Conservation (phyloP, 2,797 vertebrate genomes). For the Anabacerthia variegaticeps region DNA sequence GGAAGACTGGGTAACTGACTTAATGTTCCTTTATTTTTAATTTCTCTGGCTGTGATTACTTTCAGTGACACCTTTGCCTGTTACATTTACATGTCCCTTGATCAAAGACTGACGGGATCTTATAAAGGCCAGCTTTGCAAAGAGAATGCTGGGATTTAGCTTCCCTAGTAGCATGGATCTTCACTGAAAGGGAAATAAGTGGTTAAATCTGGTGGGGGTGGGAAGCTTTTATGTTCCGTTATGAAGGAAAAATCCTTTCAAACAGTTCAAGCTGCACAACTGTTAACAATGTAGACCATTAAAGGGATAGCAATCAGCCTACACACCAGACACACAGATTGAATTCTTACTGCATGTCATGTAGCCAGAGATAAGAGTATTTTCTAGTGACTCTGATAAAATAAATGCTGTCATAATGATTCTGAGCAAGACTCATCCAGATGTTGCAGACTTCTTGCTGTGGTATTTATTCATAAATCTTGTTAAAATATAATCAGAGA, state of each 20-base stretch:
- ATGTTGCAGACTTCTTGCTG: conserved; percentile 27
- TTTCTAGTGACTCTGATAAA: conserved; percentile 19
- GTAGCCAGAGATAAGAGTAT: conserved; percentile 28
- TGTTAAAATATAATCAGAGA: conserved; percentile 43
- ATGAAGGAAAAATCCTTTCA: background rate
- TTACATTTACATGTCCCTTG: background rate
- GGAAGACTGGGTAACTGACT: background rate
- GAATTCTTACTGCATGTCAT: conserved; percentile 30
- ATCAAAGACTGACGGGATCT: background rate
- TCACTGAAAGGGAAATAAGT: background rate
- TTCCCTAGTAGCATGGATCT: background rate
- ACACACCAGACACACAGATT: background rate
- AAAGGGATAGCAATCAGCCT: background rate
- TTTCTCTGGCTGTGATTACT: background rate
- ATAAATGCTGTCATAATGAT: conserved; percentile 28
- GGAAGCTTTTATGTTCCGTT: background rate
- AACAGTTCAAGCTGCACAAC: background rate
- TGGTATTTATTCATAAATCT: conserved; percentile 50
- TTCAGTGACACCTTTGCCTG: background rate
- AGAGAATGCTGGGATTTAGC: background rate
- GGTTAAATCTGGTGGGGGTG: background rate
- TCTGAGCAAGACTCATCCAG: background rate
- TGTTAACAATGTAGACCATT: background rate
- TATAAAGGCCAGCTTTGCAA: background rate
- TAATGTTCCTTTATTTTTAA: background rate